Conservation (phyloP, 2,888 invertebrate species). For the Bedellia somnulentella region DNA sequence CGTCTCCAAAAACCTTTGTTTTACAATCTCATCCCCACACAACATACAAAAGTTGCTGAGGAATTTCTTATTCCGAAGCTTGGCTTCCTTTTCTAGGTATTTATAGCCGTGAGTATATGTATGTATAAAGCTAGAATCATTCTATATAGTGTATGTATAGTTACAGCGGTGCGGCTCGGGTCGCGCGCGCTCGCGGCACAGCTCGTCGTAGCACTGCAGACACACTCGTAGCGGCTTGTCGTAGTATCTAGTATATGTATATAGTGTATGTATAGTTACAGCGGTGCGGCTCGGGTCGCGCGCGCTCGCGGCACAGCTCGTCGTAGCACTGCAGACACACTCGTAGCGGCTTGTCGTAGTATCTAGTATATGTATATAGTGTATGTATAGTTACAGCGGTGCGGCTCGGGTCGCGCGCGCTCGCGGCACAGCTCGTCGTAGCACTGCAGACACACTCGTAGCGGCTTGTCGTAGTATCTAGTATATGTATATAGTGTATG, state of each 20-base stretch:
- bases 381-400: not conserved
- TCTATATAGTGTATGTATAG: too few species aligned
- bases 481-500: not conserved
- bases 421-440: constrained; percentile 70
- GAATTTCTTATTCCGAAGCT: too few species aligned
- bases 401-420: not conserved
- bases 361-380: not conserved
- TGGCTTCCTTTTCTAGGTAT: too few species aligned
- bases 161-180: not conserved
- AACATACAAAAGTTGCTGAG: too few species aligned
- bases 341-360: constrained; percentile 73
- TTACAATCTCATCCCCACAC: too few species aligned
- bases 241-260: too few species aligned
- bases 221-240: constrained; percentile 88
- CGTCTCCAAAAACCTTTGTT: too few species aligned
- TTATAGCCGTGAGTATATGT: too few species aligned
- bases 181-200: not conserved
- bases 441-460: constrained; percentile 94
- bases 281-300: not conserved
- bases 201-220: constrained; percentile 76
- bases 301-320: constrained; percentile 20
- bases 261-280: too few species aligned
- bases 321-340: constrained; percentile 87
- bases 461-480: too few species aligned
- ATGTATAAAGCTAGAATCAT: too few species aligned